phyloP scores from a whole-genome alignment of 2,797 vertebrate genomes.

The Telmatherina bonti region DNA sequence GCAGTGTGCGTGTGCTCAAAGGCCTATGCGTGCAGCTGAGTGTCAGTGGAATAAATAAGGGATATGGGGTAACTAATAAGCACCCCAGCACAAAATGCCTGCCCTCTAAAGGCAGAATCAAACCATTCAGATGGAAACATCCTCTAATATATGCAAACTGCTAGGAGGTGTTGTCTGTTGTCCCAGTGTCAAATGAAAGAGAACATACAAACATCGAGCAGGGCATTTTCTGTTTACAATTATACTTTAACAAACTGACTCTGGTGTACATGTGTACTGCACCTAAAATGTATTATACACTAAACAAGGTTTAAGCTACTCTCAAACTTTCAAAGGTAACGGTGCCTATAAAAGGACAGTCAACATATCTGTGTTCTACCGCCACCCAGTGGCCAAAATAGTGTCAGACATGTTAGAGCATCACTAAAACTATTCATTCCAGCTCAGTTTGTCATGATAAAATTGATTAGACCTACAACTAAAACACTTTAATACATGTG shows the following conservation, averaged over 20 bases:
- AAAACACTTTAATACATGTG: no score
- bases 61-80: conserved; percentile 55
- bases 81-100: conserved; percentile 43
- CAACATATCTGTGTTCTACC: conserved; percentile 57
- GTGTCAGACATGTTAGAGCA: conserved; percentile 15
- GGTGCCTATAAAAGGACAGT: not conserved
- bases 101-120: conserved; percentile 65
- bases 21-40: conserved; percentile 6
- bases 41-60: conserved; percentile 6
- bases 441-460: no score
- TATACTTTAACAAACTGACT: conserved; percentile 52
- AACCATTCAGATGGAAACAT: conserved; percentile 65
- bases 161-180: conserved; percentile 70
- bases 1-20: conserved; percentile 1
- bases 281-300: conserved; percentile 49
- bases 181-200: conserved; percentile 72
- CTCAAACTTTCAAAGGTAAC: conserved; percentile 39
- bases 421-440: no score
- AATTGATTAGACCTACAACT: no score
- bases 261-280: conserved; percentile 47
- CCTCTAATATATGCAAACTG: conserved; percentile 74
- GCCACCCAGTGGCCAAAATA: conserved; percentile 68
- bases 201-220: conserved; percentile 71
- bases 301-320: conserved; percentile 55
- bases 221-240: conserved; percentile 57